A percentile compares a stretch with the other conserved stretches of the same genome.
Conservation (phyloP, 2,113 vertebrate genomes). For the Bombycilla garrulus region DNA sequence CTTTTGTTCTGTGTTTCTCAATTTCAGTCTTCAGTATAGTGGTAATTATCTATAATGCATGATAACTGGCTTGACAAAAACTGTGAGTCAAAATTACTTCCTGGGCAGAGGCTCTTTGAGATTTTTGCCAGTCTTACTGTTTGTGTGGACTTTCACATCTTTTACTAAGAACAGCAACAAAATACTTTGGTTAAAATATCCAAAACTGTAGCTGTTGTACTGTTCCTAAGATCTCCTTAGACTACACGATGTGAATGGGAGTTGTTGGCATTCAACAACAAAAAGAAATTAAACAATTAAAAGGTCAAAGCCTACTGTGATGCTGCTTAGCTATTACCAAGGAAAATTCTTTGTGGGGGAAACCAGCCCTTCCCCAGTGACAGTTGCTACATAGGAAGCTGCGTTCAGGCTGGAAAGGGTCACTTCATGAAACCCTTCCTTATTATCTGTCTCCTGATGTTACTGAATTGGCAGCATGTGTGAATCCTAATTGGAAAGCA, state of each 20-base stretch:
- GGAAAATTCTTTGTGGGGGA: constrained; percentile 62
- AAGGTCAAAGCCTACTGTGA: not conserved
- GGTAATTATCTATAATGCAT: not conserved
- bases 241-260: not conserved
- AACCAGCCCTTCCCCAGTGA: constrained; percentile 55
- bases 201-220: not conserved
- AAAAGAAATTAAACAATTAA: not conserved
- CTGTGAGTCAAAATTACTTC: not conserved
- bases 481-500: not conserved
- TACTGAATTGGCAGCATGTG: not conserved
- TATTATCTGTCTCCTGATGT: not conserved
- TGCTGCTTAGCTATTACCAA: not conserved
- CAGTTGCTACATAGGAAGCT: constrained; percentile 28
- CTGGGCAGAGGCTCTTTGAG: not conserved
- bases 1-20: not conserved
- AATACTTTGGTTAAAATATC: not conserved
- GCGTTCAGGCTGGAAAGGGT: not conserved
- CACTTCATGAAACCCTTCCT: not conserved
- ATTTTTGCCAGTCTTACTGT: not conserved
- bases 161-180: not conserved
- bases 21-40: not conserved
- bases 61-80: not conserved
- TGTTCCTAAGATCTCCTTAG: not conserved
- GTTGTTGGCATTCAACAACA: not conserved
- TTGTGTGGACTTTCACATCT: not conserved